Conservation (phyloP, 1,140 invertebrate genomes). For the Heliothis subflexa region DNA sequence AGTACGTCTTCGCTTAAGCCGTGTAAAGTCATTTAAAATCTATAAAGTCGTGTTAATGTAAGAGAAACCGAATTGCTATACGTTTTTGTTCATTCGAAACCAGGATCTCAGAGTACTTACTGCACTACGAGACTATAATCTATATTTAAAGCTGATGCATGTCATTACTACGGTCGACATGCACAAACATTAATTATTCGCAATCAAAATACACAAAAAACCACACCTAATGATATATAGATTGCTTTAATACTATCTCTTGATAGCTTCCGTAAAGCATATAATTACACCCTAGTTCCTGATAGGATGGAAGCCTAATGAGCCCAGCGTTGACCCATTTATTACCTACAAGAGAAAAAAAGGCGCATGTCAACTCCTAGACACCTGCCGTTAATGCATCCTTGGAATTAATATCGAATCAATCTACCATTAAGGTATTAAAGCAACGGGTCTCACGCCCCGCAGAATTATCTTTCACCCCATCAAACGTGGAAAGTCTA, state of each 20-base stretch:
- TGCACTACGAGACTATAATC: neutral
- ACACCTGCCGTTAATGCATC: conserved; percentile 59
- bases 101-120: neutral
- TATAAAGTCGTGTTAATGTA: no score
- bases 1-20: neutral
- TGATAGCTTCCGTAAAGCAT: conserved; percentile 42
- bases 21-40: no score
- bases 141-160: conserved; percentile 14
- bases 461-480: conserved; percentile 81
- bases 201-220: conserved; percentile 36
- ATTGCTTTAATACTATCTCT: conserved; percentile 42
- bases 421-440: conserved; percentile 84
- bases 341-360: conserved; percentile 64
- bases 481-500: conserved; percentile 83
- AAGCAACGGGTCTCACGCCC: conserved; percentile 81
- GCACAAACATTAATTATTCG: conserved; percentile 41
- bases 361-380: conserved; percentile 54
- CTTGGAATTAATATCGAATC: conserved; percentile 84
- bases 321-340: conserved; percentile 51
- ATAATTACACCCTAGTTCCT: conserved; percentile 48
- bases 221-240: conserved; percentile 45
- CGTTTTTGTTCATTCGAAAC: neutral
- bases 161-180: conserved; percentile 10
- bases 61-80: no score
- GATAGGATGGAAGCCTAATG: conserved; percentile 41